phyloP scores from a whole-genome alignment of 2,888 invertebrate species.

The Hydropsyche betteni region DNA sequence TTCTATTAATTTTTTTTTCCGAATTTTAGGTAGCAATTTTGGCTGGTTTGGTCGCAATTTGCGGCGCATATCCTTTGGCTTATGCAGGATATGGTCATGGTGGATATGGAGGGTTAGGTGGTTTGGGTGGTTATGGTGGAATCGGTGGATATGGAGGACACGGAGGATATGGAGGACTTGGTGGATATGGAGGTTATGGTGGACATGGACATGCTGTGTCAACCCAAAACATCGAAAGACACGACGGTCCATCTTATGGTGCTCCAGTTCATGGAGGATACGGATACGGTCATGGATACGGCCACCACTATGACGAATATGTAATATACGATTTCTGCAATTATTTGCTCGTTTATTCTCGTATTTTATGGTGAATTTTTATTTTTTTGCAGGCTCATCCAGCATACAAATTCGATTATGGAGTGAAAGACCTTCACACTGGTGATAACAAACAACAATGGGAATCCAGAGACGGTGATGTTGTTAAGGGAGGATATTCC shows the following conservation, averaged over 20 bases:
- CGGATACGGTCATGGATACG: constrained; percentile 43
- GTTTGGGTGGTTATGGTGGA: not conserved
- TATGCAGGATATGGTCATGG: constrained; percentile 1
- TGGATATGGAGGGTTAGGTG: too few relatives aligned
- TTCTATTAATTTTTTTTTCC: not conserved
- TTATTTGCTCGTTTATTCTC: not conserved
- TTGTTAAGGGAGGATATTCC: constrained; percentile 58
- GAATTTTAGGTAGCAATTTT: constrained; percentile 25
- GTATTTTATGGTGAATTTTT: not conserved
- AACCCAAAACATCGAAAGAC: constrained; percentile 63
- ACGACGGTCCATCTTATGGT: constrained; percentile 59
- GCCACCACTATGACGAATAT: constrained; percentile 43
- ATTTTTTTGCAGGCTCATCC: constrained; percentile 48
- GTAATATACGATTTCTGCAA: constrained; percentile 1
- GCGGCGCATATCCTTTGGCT: constrained; percentile 9
- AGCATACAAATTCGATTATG: constrained; percentile 33
- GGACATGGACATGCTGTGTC: constrained; percentile 62
- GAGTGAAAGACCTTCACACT: constrained; percentile 53
- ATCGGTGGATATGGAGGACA: constrained; percentile 54
- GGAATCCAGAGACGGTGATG: constrained; percentile 54
- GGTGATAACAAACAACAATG: constrained; percentile 52
- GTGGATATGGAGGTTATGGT: constrained; percentile 16
- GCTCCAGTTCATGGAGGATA: constrained; percentile 46
- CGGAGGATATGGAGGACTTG: constrained; percentile 48
- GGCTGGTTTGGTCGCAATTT: constrained; percentile 17